Evolutionary conservation across 37 sponge, comb jelly and placozoan species (phyloP).

Genomic region (Axinella damicornis): DNA sequence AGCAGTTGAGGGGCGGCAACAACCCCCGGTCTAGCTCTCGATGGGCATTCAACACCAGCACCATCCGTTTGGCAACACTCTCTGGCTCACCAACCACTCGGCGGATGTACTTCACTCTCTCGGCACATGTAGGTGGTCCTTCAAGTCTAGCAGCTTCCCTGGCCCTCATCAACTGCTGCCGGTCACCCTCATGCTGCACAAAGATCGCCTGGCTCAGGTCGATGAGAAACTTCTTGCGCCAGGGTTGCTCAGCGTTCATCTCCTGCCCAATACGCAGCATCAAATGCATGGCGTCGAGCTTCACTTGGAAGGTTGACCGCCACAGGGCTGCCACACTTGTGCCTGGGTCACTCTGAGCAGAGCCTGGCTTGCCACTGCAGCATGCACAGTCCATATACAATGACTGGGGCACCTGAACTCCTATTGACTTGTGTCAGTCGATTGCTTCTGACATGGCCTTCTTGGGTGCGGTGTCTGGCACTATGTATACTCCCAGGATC

Average conservation of each 20-base stretch:
- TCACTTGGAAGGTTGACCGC: conserved; percentile 29
- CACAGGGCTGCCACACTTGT: conserved; percentile 41
- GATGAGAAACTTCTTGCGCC: conserved; percentile 32
- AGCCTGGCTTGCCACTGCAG: conserved; percentile 16
- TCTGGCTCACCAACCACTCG: conserved; percentile 53
- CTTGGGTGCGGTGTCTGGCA: conserved; percentile 36
- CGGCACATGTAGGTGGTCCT: conserved; percentile 32
- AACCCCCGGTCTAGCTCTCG: too few relatives aligned
- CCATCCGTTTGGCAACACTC: conserved; percentile 45
- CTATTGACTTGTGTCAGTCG: conserved; percentile 36
- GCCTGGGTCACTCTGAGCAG: conserved; percentile 15
- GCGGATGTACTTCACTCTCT: conserved; percentile 46
- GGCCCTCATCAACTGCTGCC: not conserved
- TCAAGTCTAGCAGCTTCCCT: conserved; percentile 25
- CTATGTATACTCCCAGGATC: conserved; percentile 16
- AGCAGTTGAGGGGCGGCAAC: too few relatives aligned
- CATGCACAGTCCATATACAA: conserved; percentile 53
- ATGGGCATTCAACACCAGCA: conserved; percentile 49
- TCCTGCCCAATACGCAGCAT: conserved; percentile 27
- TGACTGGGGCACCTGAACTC: conserved; percentile 29
- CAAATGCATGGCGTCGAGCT: conserved; percentile 51
- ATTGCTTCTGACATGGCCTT: conserved; percentile 49
- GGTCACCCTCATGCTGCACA: conserved; percentile 5
- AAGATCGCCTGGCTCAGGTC: conserved; percentile 42
- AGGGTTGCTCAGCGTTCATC: conserved; percentile 41